Conservation (phyloP, 1,140 invertebrate genomes). For the Drosophila ironensis region DNA sequence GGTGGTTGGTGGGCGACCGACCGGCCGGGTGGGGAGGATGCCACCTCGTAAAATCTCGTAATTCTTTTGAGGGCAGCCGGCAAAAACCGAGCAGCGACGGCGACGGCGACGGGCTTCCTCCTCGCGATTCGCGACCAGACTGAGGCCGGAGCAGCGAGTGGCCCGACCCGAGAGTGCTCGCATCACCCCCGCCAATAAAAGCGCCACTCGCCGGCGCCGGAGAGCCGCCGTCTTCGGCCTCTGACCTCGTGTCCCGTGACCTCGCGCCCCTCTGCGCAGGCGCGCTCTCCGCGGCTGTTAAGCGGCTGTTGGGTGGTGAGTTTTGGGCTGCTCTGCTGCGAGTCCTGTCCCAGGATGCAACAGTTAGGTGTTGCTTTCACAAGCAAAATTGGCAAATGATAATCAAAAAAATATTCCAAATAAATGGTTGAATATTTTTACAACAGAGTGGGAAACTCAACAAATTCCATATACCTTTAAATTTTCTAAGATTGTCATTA, state of each 20-base stretch:
- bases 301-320: conserved; percentile 23
- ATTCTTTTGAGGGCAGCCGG: conserved; percentile 43
- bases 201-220: conserved; percentile 15
- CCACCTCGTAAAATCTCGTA: conserved; percentile 47
- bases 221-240: background rate
- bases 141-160: conserved; percentile 46
- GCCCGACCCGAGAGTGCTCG: conserved; percentile 23
- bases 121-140: conserved; percentile 60
- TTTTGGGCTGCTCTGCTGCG: conserved; percentile 1
- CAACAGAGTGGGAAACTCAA: too few relatives aligned
- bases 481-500: too few relatives aligned
- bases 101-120: conserved; percentile 30
- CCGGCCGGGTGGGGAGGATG: too few relatives aligned
- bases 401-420: too few relatives aligned
- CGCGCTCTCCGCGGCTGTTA: conserved; percentile 38
- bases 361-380: conserved; percentile 46
- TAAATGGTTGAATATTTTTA: too few relatives aligned
- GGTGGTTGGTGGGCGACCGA: too few relatives aligned
- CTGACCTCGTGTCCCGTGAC: background rate
- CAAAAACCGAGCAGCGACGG: conserved; percentile 46
- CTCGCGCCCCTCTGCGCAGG: conserved; percentile 28
- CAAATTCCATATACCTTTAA: background rate
- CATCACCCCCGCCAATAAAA: conserved; percentile 49
- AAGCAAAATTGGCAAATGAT: background rate
- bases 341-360: conserved; percentile 45